phyloP scores from a whole-genome alignment of 2,797 vertebrate genomes.

The Tolypeutes matacus region DNA sequence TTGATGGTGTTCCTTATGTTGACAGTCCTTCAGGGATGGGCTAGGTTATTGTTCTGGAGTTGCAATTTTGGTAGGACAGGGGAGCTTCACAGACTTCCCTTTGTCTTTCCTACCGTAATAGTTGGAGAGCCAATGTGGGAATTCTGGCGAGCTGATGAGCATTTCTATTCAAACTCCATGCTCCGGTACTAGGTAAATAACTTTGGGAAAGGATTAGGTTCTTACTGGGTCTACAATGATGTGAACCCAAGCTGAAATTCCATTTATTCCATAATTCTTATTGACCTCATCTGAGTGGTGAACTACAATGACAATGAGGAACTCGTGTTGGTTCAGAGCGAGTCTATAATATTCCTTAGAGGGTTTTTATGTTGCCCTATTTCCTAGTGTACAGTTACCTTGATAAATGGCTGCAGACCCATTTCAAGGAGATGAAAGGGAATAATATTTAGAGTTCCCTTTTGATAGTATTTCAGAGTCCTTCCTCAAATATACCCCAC shows the following conservation, averaged over 20 bases:
- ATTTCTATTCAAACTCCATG: background rate
- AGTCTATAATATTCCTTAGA: background rate
- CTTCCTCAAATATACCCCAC: background rate
- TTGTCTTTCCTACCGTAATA: background rate
- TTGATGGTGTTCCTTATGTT: background rate
- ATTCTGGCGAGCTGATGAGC: background rate
- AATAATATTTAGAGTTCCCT: background rate
- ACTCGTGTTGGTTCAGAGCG: background rate
- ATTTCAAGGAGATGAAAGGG: background rate
- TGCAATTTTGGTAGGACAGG: background rate
- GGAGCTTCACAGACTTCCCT: background rate
- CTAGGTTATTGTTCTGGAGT: background rate
- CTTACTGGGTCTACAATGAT: background rate
- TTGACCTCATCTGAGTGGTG: background rate
- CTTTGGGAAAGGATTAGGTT: background rate
- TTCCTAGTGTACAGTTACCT: background rate
- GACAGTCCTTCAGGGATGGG: background rate
- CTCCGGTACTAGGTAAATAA: background rate
- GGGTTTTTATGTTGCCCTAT: background rate
- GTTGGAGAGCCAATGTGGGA: background rate
- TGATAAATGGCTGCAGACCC: background rate
- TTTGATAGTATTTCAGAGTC: background rate
- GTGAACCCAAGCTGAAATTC: background rate
- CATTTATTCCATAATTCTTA: background rate
- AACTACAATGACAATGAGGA: background rate